Conservation (phyloP, 2,888 invertebrate genomes). For the Acanthosepion lycidas region DNA sequence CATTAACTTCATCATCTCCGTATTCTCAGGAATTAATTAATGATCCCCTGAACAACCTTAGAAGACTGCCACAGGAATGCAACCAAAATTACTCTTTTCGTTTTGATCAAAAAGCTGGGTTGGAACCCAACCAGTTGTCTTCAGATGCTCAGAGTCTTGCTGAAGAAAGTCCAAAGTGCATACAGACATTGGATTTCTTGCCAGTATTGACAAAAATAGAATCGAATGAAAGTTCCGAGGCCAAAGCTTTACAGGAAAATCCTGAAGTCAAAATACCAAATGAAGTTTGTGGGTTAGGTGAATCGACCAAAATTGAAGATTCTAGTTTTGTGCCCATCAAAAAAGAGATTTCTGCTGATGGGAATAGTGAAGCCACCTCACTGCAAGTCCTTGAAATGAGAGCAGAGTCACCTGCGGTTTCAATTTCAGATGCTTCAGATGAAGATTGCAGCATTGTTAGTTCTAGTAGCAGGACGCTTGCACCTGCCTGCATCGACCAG, state of each 20-base stretch:
- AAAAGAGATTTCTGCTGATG: background rate
- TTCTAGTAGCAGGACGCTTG: background rate
- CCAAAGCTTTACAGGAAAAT: background rate
- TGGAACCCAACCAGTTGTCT: background rate
- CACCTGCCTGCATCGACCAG: background rate
- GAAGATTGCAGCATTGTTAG: constrained; percentile 25
- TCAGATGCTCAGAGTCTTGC: background rate
- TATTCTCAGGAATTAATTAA: background rate
- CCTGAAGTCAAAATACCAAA: background rate
- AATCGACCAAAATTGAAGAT: background rate
- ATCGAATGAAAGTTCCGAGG: background rate
- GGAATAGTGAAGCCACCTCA: background rate
- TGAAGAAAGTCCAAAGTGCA: background rate
- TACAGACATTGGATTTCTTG: background rate
- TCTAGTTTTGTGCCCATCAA: background rate
- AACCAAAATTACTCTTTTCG: background rate
- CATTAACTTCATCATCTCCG: background rate
- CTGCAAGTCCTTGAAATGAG: background rate
- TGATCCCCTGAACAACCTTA: background rate
- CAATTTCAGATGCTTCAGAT: constrained; percentile 6
- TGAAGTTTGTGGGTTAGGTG: background rate
- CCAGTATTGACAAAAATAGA: constrained; percentile 4
- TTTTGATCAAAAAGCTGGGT: background rate
- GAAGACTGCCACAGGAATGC: background rate
- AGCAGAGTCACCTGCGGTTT: background rate